Base-by-base conservation (phyloP, 2,888 invertebrate species). In the Agonopterix alstromeriana region DNA sequence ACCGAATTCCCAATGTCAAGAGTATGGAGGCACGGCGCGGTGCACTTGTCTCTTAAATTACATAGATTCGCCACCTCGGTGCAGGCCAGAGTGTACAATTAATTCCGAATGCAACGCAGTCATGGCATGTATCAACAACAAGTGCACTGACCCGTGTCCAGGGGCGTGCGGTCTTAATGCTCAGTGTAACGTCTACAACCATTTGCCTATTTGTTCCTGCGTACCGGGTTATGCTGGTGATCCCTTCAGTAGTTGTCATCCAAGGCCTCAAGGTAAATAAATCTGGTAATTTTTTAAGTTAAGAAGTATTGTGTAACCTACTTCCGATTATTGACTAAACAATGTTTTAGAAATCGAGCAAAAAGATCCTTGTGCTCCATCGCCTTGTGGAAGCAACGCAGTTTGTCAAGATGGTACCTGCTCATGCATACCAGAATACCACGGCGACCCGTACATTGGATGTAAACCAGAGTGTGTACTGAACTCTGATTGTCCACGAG, bases 391-490 rank as follows among this genome's bases (percentile, higher is more conserved):
- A n/a, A 60, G 91, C 9, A 92, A 92, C 71, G 90, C 92, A 8
- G 77, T 90, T 57, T 94, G 94, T 60, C 74, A 87, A 38, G 87
- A 92, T 54, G 93, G 93, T n/a, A 69, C 87, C 36, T 95, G 95
- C 70, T 90, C 91, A 7, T 95, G 95, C 65, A 75, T 93, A 55
- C 84, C 91, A 0, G 93, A 93, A 69, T 94, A 93, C 70, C 90
- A 90, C 54, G 95, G 95, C 11, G 93, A 94, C 76, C 94, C 95
- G 10, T 93, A 92, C 64, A 78, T 90, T 47, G 92, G 92, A 46
- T 95, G 95, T 68, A 91, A 94, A 55, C 95, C 95, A 0, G 95
- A 95, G 82, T 95, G 95, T 75, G 90, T 94, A 38, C 84, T 94
- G 4, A 95, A 94, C 72, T 91, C 91, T 0, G 95, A 95, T 58